Percentiles rank a stretch among this genome's conserved stretches.
Conservation (phyloP, 2,797 vertebrate species). For the Hapalemur alaotrensis region DNA sequence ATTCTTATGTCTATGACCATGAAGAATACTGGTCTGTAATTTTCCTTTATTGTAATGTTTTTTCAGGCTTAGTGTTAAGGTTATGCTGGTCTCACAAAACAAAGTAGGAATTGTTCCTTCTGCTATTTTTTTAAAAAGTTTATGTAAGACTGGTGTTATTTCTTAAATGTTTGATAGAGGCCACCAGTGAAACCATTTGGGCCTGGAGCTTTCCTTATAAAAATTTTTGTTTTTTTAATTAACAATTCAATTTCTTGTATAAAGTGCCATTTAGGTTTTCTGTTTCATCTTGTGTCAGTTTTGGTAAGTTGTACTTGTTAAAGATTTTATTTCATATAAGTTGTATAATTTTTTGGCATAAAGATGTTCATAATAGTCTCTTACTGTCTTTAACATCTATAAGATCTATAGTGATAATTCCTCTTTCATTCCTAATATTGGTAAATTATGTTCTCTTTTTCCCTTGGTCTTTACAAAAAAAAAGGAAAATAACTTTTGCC, state of each 20-base stretch:
- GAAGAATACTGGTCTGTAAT: neutral
- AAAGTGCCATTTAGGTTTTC: neutral
- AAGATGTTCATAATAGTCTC: neutral
- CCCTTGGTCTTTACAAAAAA: neutral
- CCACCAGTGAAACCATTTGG: neutral
- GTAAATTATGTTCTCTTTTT: neutral
- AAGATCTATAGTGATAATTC: neutral
- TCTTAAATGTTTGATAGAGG: constrained; percentile 27
- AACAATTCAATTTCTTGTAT: neutral
- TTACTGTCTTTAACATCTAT: neutral
- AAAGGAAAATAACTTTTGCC: neutral
- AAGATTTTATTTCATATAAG: constrained; percentile 30
- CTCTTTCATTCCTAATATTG: neutral
- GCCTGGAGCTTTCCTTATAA: neutral
- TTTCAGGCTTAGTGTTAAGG: neutral
- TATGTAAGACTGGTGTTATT: neutral
- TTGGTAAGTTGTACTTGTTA: neutral
- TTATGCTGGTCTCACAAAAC: neutral
- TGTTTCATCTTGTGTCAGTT: neutral
- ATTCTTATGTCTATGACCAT: neutral
- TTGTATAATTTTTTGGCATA: neutral
- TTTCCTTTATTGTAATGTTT: neutral
- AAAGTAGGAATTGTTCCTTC: neutral
- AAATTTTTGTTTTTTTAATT: constrained; percentile 7
- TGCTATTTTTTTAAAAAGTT: constrained; percentile 9